Base-by-base conservation (phyloP, 2,888 invertebrate genomes). In the Amblyjoppa fuscipennis region DNA sequence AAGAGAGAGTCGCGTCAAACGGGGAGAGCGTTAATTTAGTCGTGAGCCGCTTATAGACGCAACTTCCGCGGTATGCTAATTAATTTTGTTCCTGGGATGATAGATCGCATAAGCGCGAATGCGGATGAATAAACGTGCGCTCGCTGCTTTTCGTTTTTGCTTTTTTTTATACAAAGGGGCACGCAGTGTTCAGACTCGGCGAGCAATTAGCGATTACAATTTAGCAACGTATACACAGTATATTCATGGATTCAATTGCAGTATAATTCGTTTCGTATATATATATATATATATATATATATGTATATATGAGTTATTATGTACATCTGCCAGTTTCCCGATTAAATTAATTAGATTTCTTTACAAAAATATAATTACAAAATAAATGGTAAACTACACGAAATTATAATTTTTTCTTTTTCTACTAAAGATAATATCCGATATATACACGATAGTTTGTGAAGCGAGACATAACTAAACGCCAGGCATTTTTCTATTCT, bases 301-400 rank as follows among this genome's bases (percentile, higher is more conserved):
- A 53, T 34, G 25, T 59, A 73, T 56, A 34, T 16, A 20, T 13
- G 34, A 31, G 41, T 1, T 41, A 59, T 74, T 56, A 59, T 59
- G 56, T 59, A 56, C 56, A 74, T 59, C 38, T 41, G 25, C 31
- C 28, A 53, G 25, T 53, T 20, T 38, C 16, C 34, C 45, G 34
- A 66, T 6, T 20, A 4, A 28, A 51, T 34, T 45, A 64, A 28
- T 34, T 2, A 31, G 38, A 51, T 66, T 66, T 66, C 64, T n/a
- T 78, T 83, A 83, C 45, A 83, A 83, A 83, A 83, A 73, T 83
- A 83, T 68, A 45, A 78, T 83, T 64, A 31, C 68, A 76, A 81
- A 64, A 73, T 59, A 49, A 1, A 0, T n/a, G n/a, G 16, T 13
- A 53, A 51, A 41, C 11, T 28, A 49, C 56, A 45, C 45, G 13